Evolutionary conservation across 2,888 invertebrate species (phyloP).

Genomic region (Trachelus tabidus): DNA sequence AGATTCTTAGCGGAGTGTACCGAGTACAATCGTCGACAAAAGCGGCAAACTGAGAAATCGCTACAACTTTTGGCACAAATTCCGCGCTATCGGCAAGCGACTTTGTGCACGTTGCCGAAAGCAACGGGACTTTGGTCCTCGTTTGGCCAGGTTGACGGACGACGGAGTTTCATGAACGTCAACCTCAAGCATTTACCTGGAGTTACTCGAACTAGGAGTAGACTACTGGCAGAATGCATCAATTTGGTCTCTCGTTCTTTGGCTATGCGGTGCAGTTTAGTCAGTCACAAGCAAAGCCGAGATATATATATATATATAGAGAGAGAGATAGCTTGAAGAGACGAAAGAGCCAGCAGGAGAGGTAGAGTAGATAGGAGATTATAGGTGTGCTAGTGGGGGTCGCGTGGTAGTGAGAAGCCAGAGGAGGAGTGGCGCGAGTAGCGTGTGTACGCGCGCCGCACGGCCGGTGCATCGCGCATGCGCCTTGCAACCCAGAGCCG

Average conservation of each 20-base stretch:
- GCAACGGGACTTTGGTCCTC: too few species aligned
- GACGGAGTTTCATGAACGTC: too few species aligned
- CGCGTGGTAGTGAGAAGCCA: constrained; percentile 30
- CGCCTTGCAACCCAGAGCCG: constrained; percentile 45
- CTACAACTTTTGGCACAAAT: too few species aligned
- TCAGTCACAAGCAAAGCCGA: not conserved
- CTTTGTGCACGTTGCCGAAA: too few species aligned
- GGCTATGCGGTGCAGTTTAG: too few species aligned
- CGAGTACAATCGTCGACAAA: not conserved
- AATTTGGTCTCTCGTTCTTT: too few species aligned
- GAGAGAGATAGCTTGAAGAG: not conserved
- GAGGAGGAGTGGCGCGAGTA: constrained; percentile 54
- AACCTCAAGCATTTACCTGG: too few species aligned
- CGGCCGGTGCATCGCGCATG: constrained; percentile 46
- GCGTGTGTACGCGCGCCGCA: constrained; percentile 60
- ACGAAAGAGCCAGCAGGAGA: constrained; percentile 14
- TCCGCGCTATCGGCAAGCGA: too few species aligned
- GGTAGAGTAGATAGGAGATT: constrained; percentile 19
- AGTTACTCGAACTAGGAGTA: too few species aligned
- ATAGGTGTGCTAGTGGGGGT: constrained; percentile 28
- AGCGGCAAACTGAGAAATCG: not conserved
- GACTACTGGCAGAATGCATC: too few species aligned
- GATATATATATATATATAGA: not conserved
- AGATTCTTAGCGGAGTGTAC: not conserved
- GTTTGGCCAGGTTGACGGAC: too few species aligned